A percentile compares a stretch with the other conserved stretches of the same genome.
Conservation (phyloP, 1,140 invertebrate species). For the Atta texana region DNA sequence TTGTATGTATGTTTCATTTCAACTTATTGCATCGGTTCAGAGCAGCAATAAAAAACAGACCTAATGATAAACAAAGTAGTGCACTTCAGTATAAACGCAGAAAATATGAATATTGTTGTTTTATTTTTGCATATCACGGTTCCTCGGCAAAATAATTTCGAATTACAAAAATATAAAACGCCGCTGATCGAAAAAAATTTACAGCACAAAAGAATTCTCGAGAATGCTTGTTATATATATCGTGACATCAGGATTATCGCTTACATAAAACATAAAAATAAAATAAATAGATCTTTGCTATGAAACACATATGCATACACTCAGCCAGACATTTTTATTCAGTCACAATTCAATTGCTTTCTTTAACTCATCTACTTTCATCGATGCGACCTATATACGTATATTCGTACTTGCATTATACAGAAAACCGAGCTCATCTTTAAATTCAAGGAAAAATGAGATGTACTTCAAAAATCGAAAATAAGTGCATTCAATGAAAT, state of each 20-base stretch:
- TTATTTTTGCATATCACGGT: not conserved
- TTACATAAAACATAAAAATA: constrained; percentile 29
- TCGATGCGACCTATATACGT: constrained; percentile 47
- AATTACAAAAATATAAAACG: constrained; percentile 15
- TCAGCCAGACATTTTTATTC: constrained; percentile 24
- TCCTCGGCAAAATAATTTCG: not conserved
- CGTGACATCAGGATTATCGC: constrained; percentile 17
- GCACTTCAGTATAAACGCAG: not conserved
- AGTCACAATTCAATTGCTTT: constrained; percentile 37
- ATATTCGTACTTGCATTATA: constrained; percentile 40
- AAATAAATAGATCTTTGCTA: constrained; percentile 9
- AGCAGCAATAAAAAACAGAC: too few species aligned
- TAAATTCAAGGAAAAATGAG: constrained; percentile 51
- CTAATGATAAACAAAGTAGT: not conserved
- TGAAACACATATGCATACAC: not conserved
- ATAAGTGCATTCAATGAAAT: constrained; percentile 18
- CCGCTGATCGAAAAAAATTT: not conserved
- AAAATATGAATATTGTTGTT: not conserved
- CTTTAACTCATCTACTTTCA: constrained; percentile 54
- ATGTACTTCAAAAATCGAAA: constrained; percentile 5
- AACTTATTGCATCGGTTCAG: too few species aligned
- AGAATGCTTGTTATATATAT: constrained; percentile 22
- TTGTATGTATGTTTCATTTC: too few species aligned
- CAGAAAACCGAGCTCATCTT: constrained; percentile 38
- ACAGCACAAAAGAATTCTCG: constrained; percentile 11